Evolutionary conservation across 2,888 invertebrate species (phyloP), one percentile per base, ranked within the genome.

Genomic region (Ellobium chinense): DNA sequence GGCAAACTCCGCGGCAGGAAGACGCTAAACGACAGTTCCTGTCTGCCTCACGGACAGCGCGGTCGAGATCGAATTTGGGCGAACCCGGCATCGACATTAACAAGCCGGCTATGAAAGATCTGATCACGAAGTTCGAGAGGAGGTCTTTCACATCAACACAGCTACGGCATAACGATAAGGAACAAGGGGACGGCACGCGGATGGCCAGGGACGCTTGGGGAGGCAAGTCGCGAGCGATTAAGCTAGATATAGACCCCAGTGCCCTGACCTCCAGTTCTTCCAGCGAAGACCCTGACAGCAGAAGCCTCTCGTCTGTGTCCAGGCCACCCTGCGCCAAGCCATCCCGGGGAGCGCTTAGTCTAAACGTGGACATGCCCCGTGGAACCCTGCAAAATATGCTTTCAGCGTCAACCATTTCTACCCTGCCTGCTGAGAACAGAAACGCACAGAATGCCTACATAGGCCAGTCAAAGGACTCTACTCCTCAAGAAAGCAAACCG

Each of bases 101-200:
- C 34, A 65, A 66, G 24, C 76, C 66, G 18, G 37, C 76, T 0
- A 77, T 77, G 77, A 77, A 60, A 39, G 68, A 69, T 14, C 60
- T 77, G 29, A 77, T 77, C n/a, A 69, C 69, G 1, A 68, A 77
- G 36, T 77, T 77, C 21, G 77, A 77, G 46, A 77, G 36, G n/a
- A 9, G 77, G 2, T 69, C 69, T 36, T 27, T n/a, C 37, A 77
- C 77, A 1, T 46, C 69, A 2, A 37, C 24, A 1, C 75, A 75
- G 65, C 54, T 75, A 18, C 63, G 31, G 46, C 31, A 63, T 2
- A 46, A n/a, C 39, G 27, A 2, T 0, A 31, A 56, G 29, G 21
- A 3, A 2, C 56, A 70, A 5, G 2, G 2, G 12, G 74, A 62
- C 14, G 34, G 29, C 2, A 31, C n/a, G 1, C 1, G 62, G 18